Conservation (phyloP, 2,113 vertebrate species). For the Prietella phreatophila region DNA sequence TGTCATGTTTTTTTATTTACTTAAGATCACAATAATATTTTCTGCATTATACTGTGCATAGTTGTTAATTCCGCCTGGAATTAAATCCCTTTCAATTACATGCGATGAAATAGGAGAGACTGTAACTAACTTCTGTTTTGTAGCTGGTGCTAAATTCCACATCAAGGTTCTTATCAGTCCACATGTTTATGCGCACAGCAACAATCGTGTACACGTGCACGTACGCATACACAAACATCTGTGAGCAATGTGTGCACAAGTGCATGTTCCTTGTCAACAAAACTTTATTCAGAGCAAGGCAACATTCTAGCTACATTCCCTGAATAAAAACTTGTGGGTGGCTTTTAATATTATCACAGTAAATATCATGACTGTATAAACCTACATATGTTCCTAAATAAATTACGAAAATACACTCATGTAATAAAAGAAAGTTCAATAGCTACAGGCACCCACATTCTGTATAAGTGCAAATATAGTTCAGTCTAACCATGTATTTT, state of each 20-base stretch:
- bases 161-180: conserved; percentile 36
- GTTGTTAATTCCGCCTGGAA: neutral
- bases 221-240: neutral
- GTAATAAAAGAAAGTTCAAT: neutral
- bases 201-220: neutral
- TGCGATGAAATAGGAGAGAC: neutral
- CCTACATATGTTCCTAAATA: neutral
- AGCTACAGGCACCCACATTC: neutral
- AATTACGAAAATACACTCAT: neutral
- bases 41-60: neutral
- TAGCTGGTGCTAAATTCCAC: conserved; percentile 31
- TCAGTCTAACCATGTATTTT: neutral
- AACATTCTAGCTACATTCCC: neutral
- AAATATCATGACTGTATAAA: neutral
- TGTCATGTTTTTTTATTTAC: neutral
- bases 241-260: neutral
- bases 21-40: neutral
- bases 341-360: neutral
- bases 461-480: neutral
- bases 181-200: neutral
- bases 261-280: neutral
- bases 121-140: conserved; percentile 18
- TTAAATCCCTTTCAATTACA: neutral
- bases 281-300: neutral
- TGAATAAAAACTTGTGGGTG: neutral